Conservation (phyloP, 2,797 vertebrate genomes). For the Eremophila alpestris region DNA sequence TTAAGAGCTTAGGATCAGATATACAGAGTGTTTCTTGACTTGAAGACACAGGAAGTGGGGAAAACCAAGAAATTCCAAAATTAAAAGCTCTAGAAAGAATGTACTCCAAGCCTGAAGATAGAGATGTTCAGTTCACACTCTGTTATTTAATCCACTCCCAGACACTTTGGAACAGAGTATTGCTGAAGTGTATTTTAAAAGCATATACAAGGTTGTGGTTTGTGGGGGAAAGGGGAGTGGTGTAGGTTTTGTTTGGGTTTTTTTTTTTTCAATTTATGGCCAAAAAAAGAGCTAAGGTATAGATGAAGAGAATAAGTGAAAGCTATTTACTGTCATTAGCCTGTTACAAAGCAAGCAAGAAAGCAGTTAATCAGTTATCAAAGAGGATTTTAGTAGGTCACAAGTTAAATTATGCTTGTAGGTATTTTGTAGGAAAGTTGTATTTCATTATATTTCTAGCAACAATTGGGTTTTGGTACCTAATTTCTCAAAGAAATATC, state of each 20-base stretch:
- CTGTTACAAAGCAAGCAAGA: conserved; percentile 36
- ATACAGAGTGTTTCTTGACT: background rate
- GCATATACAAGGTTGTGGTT: background rate
- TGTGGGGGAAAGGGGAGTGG: background rate
- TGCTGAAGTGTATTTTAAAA: background rate
- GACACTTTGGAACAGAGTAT: background rate
- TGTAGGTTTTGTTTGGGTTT: rapidly evolving
- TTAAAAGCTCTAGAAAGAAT: background rate
- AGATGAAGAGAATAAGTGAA: background rate
- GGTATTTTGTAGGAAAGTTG: conserved; percentile 5
- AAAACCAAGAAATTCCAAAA: background rate
- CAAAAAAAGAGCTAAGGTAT: background rate
- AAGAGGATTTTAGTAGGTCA: conserved; percentile 45
- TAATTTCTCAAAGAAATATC: background rate
- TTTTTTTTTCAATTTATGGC: background rate
- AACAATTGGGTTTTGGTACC: background rate
- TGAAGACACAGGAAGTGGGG: background rate
- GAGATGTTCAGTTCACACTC: background rate
- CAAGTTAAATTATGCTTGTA: conserved; percentile 8
- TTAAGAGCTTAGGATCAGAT: background rate
- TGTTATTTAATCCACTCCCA: background rate
- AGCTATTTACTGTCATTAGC: conserved; percentile 38
- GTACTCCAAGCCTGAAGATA: background rate
- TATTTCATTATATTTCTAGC: background rate
- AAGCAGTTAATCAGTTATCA: conserved; percentile 23